Conservation (phyloP, 2,113 vertebrate genomes). For the Scortum barcoo region DNA sequence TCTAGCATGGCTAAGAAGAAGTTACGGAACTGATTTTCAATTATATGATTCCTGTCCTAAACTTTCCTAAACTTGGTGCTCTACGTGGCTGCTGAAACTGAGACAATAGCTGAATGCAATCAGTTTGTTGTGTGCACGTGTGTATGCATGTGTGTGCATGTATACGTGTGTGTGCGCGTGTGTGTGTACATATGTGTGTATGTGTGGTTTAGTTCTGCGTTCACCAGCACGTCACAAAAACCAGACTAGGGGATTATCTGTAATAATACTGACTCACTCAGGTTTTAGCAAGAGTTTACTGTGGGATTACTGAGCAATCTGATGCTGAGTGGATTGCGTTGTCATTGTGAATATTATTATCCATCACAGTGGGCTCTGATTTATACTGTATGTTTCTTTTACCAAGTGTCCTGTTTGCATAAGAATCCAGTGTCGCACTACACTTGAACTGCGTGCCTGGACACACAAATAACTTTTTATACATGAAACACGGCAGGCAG, state of each 20-base stretch:
- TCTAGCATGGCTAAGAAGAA: neutral
- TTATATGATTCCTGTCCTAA: neutral
- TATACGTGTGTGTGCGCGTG: neutral
- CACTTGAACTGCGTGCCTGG: neutral
- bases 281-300: conserved; percentile 71
- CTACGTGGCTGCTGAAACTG: conserved; percentile 56
- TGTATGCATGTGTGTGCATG: conserved; percentile 8
- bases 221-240: conserved; percentile 59
- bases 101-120: conserved; percentile 66
- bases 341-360: conserved; percentile 68
- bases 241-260: conserved; percentile 71
- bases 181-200: neutral
- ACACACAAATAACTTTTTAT: neutral
- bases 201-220: neutral
- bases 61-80: conserved; percentile 33
- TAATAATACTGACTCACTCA: conserved; percentile 72
- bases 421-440: neutral
- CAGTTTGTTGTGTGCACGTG: conserved; percentile 25
- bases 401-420: conserved; percentile 31
- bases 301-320: conserved; percentile 73
- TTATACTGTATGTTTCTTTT: conserved; percentile 22
- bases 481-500: neutral
- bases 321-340: conserved; percentile 67
- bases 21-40: neutral
- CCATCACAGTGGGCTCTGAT: conserved; percentile 24